phyloP scores from a whole-genome alignment of 2,797 vertebrate species.

The Gallinago stenura region DNA sequence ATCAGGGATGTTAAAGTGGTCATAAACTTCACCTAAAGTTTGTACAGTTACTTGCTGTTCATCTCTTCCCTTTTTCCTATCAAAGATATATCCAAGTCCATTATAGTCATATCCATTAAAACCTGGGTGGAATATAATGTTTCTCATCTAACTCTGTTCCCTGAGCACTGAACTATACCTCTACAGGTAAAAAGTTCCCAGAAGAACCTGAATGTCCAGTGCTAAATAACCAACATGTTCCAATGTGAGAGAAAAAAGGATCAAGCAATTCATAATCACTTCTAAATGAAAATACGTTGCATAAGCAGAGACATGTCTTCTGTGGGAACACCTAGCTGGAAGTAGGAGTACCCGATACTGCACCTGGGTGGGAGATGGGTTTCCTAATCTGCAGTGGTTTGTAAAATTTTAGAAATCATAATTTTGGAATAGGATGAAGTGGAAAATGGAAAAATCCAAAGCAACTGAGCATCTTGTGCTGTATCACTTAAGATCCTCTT shows the following conservation, averaged over 20 bases:
- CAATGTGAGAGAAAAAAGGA: not conserved
- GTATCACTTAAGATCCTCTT: not conserved
- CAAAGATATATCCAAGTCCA: not conserved
- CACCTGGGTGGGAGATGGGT: not conserved
- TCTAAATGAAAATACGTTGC: not conserved
- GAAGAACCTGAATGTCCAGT: not conserved
- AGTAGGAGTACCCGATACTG: not conserved
- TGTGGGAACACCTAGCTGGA: not conserved
- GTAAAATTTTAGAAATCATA: constrained; percentile 3
- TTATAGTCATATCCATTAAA: not conserved
- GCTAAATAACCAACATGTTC: not conserved
- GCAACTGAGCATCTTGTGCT: not conserved
- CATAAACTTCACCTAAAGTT: not conserved
- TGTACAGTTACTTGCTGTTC: not conserved
- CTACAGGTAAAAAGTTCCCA: not conserved
- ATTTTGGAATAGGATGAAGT: not conserved
- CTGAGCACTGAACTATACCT: not conserved
- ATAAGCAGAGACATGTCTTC: not conserved
- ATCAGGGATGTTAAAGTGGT: not conserved
- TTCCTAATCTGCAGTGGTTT: not conserved
- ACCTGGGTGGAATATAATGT: not conserved
- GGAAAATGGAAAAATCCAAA: not conserved
- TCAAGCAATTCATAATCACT: not conserved
- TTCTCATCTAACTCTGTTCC: not conserved
- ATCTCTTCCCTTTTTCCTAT: not conserved